A percentile compares a stretch with the other conserved stretches of the same genome.
Conservation (phyloP, 2,113 vertebrate genomes). For the Saimiri boliviensis region DNA sequence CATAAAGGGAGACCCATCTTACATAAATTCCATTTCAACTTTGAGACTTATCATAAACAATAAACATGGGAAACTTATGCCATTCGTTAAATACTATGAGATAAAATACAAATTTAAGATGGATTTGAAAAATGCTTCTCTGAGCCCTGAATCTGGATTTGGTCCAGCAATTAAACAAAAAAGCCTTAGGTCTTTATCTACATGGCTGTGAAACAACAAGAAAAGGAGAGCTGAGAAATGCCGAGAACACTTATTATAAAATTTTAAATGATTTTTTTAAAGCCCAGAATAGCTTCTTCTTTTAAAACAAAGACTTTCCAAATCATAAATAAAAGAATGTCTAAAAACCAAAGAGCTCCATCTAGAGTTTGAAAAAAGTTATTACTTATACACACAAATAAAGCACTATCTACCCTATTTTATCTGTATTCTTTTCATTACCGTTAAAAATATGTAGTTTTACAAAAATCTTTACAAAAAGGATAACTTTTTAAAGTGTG, state of each 20-base stretch:
- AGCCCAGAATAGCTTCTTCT: constrained; percentile 55
- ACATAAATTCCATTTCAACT: not conserved
- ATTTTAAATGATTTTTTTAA: not conserved
- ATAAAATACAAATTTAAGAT: not conserved
- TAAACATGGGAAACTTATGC: not conserved
- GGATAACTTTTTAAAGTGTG: not conserved
- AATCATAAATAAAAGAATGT: not conserved
- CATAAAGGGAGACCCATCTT: constrained; percentile 39
- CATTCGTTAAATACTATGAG: not conserved
- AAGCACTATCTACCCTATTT: not conserved
- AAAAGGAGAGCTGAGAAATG: not conserved
- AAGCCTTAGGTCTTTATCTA: not conserved
- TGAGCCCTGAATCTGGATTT: not conserved
- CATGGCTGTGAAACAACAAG: not conserved
- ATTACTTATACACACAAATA: not conserved
- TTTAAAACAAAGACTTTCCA: not conserved
- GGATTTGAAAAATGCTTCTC: constrained; percentile 33
- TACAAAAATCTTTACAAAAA: constrained; percentile 17
- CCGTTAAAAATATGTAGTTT: constrained; percentile 22
- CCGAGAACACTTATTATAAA: not conserved
- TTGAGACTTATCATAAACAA: not conserved
- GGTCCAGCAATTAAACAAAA: not conserved
- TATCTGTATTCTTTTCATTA: not conserved
- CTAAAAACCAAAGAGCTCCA: constrained; percentile 81
- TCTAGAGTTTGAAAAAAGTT: constrained; percentile 77